These are phyloP conservation scores for Circaetus cinerascens DNA, from an alignment of 2,113 vertebrate species.

Conservation along the genomic window DNA sequence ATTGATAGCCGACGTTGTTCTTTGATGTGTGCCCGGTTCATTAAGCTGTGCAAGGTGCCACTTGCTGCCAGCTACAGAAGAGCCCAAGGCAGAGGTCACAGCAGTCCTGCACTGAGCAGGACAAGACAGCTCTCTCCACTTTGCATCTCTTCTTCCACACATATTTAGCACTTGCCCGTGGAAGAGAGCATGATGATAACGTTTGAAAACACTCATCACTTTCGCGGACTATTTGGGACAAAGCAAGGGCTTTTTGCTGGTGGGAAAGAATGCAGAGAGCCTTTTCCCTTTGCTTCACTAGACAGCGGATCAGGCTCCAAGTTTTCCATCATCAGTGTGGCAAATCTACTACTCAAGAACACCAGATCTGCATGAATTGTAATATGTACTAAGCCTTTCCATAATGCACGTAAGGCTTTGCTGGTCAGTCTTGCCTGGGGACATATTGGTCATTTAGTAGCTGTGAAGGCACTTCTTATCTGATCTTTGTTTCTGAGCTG, in stretches of 20 bases:
- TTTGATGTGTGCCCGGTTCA: background rate
- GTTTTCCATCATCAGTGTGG: background rate
- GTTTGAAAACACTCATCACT: background rate
- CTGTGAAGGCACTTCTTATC: background rate
- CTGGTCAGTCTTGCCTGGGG: background rate
- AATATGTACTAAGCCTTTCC: background rate
- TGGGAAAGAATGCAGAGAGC: background rate
- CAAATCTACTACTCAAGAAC: background rate
- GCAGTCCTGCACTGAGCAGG: background rate
- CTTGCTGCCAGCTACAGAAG: background rate
- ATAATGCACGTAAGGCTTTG: background rate
- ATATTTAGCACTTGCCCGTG: background rate
- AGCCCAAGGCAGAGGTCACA: background rate
- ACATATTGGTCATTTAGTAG: background rate
- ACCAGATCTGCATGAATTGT: background rate
- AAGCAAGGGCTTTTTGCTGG: background rate
- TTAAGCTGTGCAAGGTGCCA: background rate
- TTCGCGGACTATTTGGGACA: background rate
- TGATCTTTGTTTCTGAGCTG: background rate
- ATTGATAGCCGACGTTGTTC: background rate
- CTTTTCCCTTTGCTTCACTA: background rate
- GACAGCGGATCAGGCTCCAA: background rate
- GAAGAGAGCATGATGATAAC: too few species aligned
- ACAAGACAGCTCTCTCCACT: background rate
- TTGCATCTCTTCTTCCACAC: background rate